phyloP scores from a whole-genome alignment of 2,888 invertebrate species.

The Mythimna ferrago region DNA sequence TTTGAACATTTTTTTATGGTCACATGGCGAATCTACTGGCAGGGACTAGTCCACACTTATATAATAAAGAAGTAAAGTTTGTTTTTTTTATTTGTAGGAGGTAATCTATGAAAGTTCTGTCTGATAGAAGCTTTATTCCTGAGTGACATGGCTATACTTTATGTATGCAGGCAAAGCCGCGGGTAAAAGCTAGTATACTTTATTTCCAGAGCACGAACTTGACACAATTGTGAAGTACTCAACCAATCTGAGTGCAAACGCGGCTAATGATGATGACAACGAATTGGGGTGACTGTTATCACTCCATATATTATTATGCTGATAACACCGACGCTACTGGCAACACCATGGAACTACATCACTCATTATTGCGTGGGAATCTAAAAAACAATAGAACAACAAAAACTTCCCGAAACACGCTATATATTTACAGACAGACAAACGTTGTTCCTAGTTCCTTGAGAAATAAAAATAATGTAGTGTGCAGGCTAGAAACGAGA shows the following conservation, averaged over 20 bases:
- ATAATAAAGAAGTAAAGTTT: no score
- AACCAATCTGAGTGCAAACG: constrained; percentile 56
- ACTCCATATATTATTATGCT: constrained; percentile 60
- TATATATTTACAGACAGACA: constrained; percentile 51
- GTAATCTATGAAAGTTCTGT: no score
- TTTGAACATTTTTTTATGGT: no score
- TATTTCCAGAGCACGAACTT: constrained; percentile 56
- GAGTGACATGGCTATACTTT: no score
- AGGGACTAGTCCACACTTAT: no score
- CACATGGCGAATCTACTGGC: no score
- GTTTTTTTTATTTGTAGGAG: no score
- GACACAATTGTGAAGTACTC: constrained; percentile 55
- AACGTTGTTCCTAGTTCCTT: constrained; percentile 70
- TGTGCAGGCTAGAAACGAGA: constrained; percentile 43
- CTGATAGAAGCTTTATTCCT: no score
- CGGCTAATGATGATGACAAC: constrained; percentile 72
- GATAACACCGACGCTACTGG: constrained; percentile 61
- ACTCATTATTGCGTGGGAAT: constrained; percentile 62
- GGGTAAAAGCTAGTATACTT: neutral
- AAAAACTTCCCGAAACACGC: constrained; percentile 62
- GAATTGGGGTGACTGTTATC: constrained; percentile 70
- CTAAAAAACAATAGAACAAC: constrained; percentile 58
- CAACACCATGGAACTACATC: constrained; percentile 41
- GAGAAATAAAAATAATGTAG: constrained; percentile 66
- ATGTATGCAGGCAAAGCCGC: no score